Evolutionary conservation across 2,888 invertebrate genomes (phyloP), one percentile per base, ranked within the genome.

Genomic region (Lasius platythorax): DNA sequence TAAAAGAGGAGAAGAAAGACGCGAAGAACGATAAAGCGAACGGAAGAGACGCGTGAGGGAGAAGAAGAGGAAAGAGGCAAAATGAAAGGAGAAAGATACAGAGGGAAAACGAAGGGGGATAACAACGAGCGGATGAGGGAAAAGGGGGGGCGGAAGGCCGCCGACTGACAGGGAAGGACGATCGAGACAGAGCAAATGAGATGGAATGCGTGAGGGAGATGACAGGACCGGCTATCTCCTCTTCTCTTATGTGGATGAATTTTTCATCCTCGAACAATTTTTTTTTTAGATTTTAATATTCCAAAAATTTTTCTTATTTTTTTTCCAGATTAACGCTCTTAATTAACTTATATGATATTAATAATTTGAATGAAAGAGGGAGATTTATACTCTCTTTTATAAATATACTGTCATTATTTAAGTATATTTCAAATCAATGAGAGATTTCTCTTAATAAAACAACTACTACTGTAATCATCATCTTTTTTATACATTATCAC

Each of bases 51-150:
- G 53, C 12, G 70, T 61, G 68, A 46, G 6, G 11, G 11, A 56
- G 28, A 37, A 28, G 37, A 37, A 56, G 8, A 61, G 11, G 46
- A 61, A 68, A 23, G n/a, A 85, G 84, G 75, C 75, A 84, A 87
- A 84, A 72, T 12, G 46, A 43, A 28, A 33, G 28, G 40, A 9
- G 40, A 82, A 40, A 30, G 64, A 79, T 53, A 61, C 11, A 15
- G 50, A 63, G 50, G 56, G 23, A 12, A 56, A 40, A 68, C 28
- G 40, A 78, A 37, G 40, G 46, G 37, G 53, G 68, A 58, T 78
- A 67, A 66, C 76, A 46, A 28, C 40, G 61, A 30, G n/a, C 40
- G 15, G 56, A 18, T 23, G 74, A 79, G 28, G 37, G 76, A 63
- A 75, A 64, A 64, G 66, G 58, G 30, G 61, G 12, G 64, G 37